Base-by-base conservation (phyloP, 2,113 vertebrate species). In the Lucifuga dentata region DNA sequence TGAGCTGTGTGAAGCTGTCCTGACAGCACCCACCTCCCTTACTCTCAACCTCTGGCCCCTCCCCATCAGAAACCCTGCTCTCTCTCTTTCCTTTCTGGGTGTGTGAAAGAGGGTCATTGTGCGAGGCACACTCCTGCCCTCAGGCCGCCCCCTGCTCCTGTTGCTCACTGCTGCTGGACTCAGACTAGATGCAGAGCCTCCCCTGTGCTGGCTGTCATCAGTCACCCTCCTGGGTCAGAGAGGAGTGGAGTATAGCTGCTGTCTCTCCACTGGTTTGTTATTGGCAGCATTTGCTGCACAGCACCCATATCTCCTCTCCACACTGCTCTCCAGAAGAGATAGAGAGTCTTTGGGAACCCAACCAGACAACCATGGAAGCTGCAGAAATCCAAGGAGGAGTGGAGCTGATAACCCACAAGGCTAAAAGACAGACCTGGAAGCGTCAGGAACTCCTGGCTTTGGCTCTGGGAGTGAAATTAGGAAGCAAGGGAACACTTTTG, bases 391-490 rank as follows among this genome's bases (percentile, higher is more conserved):
- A 56, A 53, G 85, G 68, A 45, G 74, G 53, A 71, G 86, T 69
- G 84, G 90, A 95, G 0, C 66, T 96, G 72, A 92, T 93, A 56
- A 90, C 93, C 81, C 86, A 88, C 55, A 95, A 94, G 80, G 80
- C 93, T 0, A 97, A 95, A 89, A 90, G 86, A 50, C 86, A 90
- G 48, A 93, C 94, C 73, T 90, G 94, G 60, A 98, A 95, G 53
- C 95, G 89, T 33, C 96, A 96, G 81, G 96, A 98, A 86, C 92
- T 99, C 66, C 91, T 99, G 90, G 95, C 96, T 0, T 84, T 98
- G 84, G 96, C 96, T 26, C 78, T 98, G 77, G 95, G 96, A 82
- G 92, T 98, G 80, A 96, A 95, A 87, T 91, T 97, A 66, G 95
- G 96, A 51, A 89, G 94, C 68, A 95, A 92, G 73, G 93, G 94